Evolutionary conservation across 2,113 vertebrate species (phyloP).

Genomic region (Podiceps cristatus): DNA sequence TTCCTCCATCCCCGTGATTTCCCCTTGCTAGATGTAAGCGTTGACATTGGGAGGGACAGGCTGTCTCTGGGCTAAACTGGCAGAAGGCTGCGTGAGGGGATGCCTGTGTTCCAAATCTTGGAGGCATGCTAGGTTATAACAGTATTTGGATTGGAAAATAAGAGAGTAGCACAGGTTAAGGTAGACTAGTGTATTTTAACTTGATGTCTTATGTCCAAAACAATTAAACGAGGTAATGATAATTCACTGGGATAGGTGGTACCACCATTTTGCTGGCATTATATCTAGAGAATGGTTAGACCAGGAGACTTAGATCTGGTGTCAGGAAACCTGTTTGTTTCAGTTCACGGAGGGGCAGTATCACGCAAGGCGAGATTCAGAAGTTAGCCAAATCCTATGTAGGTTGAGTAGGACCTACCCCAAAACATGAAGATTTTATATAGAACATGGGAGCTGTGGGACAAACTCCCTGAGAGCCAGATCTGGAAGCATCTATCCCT

Average conservation of each 20-base stretch:
- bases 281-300: not conserved
- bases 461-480: not conserved
- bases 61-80: not conserved
- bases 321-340: not conserved
- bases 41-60: rapidly evolving
- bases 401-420: not conserved
- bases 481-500: not conserved
- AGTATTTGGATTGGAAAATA: not conserved
- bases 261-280: not conserved
- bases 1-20: not conserved
- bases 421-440: not conserved
- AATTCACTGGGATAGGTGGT: not conserved
- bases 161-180: not conserved
- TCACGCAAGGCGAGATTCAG: not conserved
- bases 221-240: not conserved
- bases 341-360: not conserved
- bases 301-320: not conserved
- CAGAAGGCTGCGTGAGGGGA: not conserved
- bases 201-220: not conserved
- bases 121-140: not conserved
- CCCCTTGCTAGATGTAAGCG: rapidly evolving
- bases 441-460: not conserved
- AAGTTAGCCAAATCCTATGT: not conserved
- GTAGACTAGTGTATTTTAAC: not conserved
- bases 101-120: not conserved